Evolutionary conservation across 2,888 invertebrate species (phyloP), one percentile per base, ranked within the genome.

Genomic region (Neoitamus cyanurus): DNA sequence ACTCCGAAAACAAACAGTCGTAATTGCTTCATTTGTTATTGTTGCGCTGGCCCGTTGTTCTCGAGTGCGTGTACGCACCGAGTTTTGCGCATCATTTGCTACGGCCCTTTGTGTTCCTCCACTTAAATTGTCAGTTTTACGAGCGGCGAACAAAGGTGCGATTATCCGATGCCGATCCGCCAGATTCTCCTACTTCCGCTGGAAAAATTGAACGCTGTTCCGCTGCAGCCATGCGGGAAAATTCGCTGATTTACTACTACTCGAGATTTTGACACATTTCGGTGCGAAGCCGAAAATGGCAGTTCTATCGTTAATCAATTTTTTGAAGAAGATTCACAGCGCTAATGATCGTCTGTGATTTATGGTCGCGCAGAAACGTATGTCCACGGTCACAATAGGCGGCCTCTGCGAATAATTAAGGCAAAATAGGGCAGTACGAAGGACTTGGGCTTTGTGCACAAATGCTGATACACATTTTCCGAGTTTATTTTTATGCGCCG

Each of bases 11-110:
- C 77, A 77, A 77, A 77, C 42, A 42, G 30, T 25, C 77, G 77
- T 77, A 77, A 77, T 77, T 77, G 77, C 77, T 77, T 77, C 77
- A 77, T 77, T 77, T 77, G 77, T 77, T 77, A 77, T 77, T 77
- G 77, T 77, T 77, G 42, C 28, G 42, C 28, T 31, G n/a, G 31
- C 9, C 34, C 25, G 46, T 77, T 77, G 77, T 77, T 77, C 77
- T 46, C 77, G 15, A 77, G 15, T 77, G 77, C 77, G 77, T 42
- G 42, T 77, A 42, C 77, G 77, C 46, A 77, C 25, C 37, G 31
- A 37, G 75, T 75, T 77, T 77, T 77, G 77, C 77, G 77, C 77
- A 77, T 42, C 77, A 77, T 77, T 77, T 77, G 77, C 42, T 77
- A 46, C 30, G 77, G 42, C 46, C 77, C 46, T 77, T 77, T 77